phyloP scores from a whole-genome alignment of 1,140 invertebrate genomes.

The Sitophilus oryzae region DNA sequence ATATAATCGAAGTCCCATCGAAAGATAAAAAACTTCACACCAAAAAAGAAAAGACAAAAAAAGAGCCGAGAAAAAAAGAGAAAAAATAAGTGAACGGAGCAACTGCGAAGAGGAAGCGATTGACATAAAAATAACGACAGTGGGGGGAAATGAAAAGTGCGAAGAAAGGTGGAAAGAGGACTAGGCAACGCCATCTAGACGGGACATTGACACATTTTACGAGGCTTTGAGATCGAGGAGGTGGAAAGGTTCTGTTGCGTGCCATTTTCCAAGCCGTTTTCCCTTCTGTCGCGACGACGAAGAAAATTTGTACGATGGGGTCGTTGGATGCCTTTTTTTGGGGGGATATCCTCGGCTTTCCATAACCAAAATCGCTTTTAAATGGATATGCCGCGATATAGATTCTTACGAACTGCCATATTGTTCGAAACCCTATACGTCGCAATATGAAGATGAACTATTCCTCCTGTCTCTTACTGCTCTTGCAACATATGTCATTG shows the following conservation, averaged over 20 bases:
- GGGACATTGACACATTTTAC: constrained; percentile 39
- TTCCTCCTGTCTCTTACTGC: too few relatives aligned
- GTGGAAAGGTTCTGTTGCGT: constrained; percentile 31
- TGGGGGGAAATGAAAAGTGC: constrained; percentile 42
- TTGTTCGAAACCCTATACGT: too few relatives aligned
- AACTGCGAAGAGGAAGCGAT: constrained; percentile 37
- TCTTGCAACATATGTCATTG: too few relatives aligned
- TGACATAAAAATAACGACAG: constrained; percentile 42
- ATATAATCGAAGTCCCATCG: too few relatives aligned
- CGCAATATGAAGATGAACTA: too few relatives aligned
- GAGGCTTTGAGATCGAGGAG: constrained; percentile 35
- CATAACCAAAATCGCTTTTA: too few relatives aligned
- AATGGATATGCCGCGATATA: too few relatives aligned
- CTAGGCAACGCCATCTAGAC: constrained; percentile 39
- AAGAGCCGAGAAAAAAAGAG: too few relatives aligned
- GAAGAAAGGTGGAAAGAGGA: constrained; percentile 41
- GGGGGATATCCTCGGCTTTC: too few relatives aligned
- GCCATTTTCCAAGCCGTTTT: constrained; percentile 19
- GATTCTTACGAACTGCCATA: too few relatives aligned
- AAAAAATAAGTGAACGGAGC: constrained; percentile 12
- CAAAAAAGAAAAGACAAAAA: too few relatives aligned
- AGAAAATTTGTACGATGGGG: constrained; percentile 21
- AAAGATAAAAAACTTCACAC: too few relatives aligned
- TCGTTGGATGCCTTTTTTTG: background rate
- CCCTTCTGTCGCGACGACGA: constrained; percentile 13